Conservation (phyloP, 1,140 invertebrate genomes). For the Heterodera carotae region DNA sequence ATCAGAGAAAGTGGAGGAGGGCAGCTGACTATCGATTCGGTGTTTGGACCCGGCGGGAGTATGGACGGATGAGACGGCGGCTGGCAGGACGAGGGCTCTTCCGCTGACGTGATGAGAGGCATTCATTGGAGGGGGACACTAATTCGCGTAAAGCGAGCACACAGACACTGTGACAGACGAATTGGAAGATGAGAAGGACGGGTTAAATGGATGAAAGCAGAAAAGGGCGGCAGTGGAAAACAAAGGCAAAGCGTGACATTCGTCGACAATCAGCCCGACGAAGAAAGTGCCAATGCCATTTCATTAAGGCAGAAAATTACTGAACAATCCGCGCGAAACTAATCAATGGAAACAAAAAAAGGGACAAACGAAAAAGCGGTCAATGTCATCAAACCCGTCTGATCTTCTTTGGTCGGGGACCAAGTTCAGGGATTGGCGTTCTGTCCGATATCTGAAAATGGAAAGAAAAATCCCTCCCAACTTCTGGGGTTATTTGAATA, state of each 20-base stretch:
- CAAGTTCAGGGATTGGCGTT: slow-evolving; percentile 79
- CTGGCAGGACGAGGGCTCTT: neutral
- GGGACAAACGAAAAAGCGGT: neutral
- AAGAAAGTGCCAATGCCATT: too few relatives aligned
- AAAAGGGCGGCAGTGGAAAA: neutral
- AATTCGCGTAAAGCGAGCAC: slow-evolving; percentile 4
- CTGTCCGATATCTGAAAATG: slow-evolving; percentile 84
- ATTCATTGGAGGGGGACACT: neutral
- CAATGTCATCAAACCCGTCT: slow-evolving; percentile 46
- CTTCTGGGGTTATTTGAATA: neutral
- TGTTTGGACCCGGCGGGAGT: neutral
- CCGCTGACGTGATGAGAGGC: neutral
- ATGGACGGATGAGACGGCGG: neutral
- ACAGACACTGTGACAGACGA: neutral
- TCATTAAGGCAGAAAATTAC: too few relatives aligned
- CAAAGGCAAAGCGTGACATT: neutral
- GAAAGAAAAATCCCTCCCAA: neutral
- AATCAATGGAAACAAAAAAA: too few relatives aligned
- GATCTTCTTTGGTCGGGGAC: slow-evolving; percentile 66
- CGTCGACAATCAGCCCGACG: too few relatives aligned
- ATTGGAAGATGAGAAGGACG: neutral
- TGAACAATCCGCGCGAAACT: too few relatives aligned
- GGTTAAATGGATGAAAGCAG: neutral
- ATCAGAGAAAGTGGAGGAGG: neutral
- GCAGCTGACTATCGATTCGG: neutral